Conservation (phyloP, 2,888 invertebrate species). For the Nomada ferruginata region DNA sequence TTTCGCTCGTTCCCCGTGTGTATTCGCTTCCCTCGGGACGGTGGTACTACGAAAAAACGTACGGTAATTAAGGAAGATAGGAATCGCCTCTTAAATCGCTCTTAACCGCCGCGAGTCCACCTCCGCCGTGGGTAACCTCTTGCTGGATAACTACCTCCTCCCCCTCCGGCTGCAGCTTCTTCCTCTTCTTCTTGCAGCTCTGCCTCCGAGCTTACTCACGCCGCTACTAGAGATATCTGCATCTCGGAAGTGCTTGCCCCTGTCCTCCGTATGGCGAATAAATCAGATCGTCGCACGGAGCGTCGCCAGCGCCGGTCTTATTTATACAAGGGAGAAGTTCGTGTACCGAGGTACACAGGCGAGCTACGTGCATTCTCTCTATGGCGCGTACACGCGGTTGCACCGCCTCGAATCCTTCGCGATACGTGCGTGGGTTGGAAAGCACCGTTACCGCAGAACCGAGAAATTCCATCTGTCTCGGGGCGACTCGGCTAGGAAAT, state of each 20-base stretch:
- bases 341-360: background rate
- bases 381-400: constrained; percentile 39
- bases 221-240: constrained; percentile 65
- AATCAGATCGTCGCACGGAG: constrained; percentile 62
- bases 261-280: constrained; percentile 48
- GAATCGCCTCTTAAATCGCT: constrained; percentile 78
- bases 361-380: background rate
- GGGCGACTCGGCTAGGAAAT: constrained; percentile 47
- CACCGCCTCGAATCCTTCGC: constrained; percentile 35
- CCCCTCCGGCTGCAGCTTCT: background rate
- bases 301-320: constrained; percentile 36
- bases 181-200: constrained; percentile 15
- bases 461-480: constrained; percentile 62
- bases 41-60: constrained; percentile 69
- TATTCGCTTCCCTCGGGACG: constrained; percentile 38
- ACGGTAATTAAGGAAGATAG: constrained; percentile 81
- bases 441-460: constrained; percentile 61
- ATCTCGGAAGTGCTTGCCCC: constrained; percentile 62
- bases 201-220: constrained; percentile 45
- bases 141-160: constrained; percentile 49
- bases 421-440: constrained; percentile 62
- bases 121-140: constrained; percentile 63
- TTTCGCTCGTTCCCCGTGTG: constrained; percentile 24
- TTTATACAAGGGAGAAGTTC: constrained; percentile 20
- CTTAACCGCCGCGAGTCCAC: constrained; percentile 63